Percentiles rank a stretch among this genome's conserved stretches.
Conservation (phyloP, 2,797 vertebrate species). For the Takifugu ocellatus region DNA sequence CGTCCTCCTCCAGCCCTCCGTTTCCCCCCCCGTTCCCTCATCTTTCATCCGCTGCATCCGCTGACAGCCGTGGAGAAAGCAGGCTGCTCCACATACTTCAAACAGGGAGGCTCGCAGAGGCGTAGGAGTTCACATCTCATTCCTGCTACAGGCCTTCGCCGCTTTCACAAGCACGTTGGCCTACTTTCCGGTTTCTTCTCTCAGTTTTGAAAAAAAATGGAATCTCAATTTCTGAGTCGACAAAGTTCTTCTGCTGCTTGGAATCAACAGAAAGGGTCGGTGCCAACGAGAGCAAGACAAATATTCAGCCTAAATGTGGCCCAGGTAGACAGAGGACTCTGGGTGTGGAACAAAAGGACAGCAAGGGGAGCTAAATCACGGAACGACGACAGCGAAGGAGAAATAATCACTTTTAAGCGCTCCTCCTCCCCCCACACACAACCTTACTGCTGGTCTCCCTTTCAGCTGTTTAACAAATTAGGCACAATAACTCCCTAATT, state of each 20-base stretch:
- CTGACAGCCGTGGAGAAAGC: constrained; percentile 46
- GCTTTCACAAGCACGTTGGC: constrained; percentile 35
- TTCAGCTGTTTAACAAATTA: constrained; percentile 69
- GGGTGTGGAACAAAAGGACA: background rate
- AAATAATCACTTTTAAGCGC: constrained; percentile 20
- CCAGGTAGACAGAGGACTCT: constrained; percentile 32
- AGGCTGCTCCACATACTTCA: constrained; percentile 46
- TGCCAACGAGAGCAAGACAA: background rate
- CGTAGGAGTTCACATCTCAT: constrained; percentile 52
- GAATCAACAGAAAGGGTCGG: background rate
- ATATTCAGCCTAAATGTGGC: constrained; percentile 18
- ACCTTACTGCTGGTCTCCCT: constrained; percentile 30
- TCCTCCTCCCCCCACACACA: constrained; percentile 14
- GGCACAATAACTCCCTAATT: constrained; percentile 69
- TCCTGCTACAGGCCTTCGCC: constrained; percentile 50
- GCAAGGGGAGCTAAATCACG: constrained; percentile 18
- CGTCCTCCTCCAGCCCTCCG: constrained; percentile 20
- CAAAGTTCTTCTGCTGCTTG: constrained; percentile 2
- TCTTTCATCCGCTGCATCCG: constrained; percentile 35
- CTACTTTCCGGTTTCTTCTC: constrained; percentile 42
- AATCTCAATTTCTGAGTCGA: constrained; percentile 4
- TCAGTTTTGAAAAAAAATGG: constrained; percentile 27
- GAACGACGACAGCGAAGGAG: constrained; percentile 14
- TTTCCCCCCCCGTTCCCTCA: constrained; percentile 32
- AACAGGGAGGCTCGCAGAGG: constrained; percentile 34